Conservation (phyloP, 2,797 vertebrate genomes). For the Mionectes olivaceus region DNA sequence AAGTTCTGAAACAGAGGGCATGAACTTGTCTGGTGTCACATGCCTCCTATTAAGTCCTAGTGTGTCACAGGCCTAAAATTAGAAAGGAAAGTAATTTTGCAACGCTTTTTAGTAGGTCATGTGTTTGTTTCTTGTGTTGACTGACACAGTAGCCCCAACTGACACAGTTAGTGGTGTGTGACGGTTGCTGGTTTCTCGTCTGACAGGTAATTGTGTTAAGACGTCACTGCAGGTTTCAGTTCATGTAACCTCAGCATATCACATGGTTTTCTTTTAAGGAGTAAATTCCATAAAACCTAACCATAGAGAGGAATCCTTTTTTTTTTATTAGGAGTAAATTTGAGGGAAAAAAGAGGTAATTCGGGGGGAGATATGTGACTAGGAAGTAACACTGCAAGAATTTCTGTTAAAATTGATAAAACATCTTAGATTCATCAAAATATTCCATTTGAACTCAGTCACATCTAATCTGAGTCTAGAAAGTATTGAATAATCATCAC, state of each 20-base stretch:
- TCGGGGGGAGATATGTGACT: not conserved
- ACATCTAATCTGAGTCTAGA: not conserved
- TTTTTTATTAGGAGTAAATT: not conserved
- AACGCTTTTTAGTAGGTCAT: not conserved
- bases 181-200: not conserved
- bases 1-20: not conserved
- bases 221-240: not conserved
- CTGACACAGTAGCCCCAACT: not conserved
- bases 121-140: not conserved
- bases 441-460: not conserved
- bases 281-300: not conserved
- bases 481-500: not conserved
- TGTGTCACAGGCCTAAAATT: not conserved
- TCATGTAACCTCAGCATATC: not conserved
- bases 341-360: not conserved
- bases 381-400: not conserved
- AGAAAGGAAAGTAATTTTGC: constrained; percentile 1
- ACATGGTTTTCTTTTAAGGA: not conserved
- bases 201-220: not conserved
- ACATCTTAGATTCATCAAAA: not conserved
- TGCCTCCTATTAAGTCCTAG: not conserved
- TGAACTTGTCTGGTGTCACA: not conserved
- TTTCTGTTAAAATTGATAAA: not conserved
- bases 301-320: rapidly evolving
- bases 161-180: not conserved